Conservation (phyloP, 1,140 invertebrate genomes). For the Gyrodactylus bullatarudis region DNA sequence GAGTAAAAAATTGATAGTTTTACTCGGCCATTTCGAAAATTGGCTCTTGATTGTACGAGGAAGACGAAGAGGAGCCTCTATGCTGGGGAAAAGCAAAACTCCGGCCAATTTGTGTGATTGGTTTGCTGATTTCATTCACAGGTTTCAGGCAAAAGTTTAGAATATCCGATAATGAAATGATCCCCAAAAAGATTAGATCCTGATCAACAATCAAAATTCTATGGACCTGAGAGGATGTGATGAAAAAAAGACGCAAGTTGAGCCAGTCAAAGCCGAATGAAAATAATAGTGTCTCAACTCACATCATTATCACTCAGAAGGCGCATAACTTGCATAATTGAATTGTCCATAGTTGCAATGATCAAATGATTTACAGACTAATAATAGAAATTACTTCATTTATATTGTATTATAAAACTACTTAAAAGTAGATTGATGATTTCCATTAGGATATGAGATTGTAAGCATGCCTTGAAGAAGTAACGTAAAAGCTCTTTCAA, state of each 20-base stretch:
- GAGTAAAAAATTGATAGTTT: too few relatives aligned
- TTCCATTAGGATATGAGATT: too few relatives aligned
- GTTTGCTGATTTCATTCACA: neutral
- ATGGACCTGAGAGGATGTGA: conserved; percentile 44
- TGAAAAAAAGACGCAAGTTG: too few relatives aligned
- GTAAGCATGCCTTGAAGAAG: too few relatives aligned
- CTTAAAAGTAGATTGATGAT: neutral
- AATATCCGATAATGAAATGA: conserved; percentile 78
- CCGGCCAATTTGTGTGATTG: too few relatives aligned
- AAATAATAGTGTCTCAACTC: too few relatives aligned
- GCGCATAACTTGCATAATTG: neutral
- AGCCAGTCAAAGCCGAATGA: too few relatives aligned
- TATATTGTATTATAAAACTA: neutral
- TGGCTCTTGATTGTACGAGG: too few relatives aligned
- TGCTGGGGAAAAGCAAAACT: too few relatives aligned
- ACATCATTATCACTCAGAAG: neutral
- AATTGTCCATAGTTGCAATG: neutral
- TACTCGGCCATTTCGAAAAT: too few relatives aligned
- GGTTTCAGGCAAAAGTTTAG: neutral
- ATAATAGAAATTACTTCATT: neutral
- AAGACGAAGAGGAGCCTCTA: too few relatives aligned
- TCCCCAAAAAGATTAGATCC: conserved; percentile 55
- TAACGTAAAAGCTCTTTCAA: too few relatives aligned
- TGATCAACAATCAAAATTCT: conserved; percentile 65
- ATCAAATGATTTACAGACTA: neutral